phyloP scores from a whole-genome alignment of 2,888 invertebrate genomes.

The Adineta ricciae region DNA sequence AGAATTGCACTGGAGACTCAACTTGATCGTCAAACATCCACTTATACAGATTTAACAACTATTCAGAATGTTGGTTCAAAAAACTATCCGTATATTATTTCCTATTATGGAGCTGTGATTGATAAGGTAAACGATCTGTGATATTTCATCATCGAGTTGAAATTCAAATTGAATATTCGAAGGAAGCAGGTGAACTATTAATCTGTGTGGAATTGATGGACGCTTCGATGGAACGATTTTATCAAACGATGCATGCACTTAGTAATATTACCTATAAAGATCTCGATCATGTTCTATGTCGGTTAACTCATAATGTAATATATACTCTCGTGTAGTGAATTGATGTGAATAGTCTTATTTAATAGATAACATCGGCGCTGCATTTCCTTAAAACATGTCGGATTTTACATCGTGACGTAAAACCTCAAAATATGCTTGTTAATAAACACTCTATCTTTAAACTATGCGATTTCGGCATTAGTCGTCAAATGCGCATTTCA shows the following conservation, averaged over 20 bases:
- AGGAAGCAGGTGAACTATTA: background rate
- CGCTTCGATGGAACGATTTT: background rate
- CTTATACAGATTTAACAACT: constrained; percentile 18
- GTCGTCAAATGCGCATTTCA: background rate
- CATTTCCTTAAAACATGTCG: background rate
- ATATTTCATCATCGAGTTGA: too few species aligned
- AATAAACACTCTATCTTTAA: background rate
- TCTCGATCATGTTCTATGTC: background rate
- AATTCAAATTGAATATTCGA: too few species aligned
- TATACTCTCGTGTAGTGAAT: background rate
- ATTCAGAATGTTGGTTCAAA: background rate
- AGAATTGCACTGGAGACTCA: background rate
- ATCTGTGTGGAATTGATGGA: constrained; percentile 8
- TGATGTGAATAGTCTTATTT: background rate
- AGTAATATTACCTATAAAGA: background rate
- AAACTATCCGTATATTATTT: constrained; percentile 7
- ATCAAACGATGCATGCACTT: background rate
- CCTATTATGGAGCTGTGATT: background rate
- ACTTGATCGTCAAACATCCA: background rate
- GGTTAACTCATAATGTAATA: background rate
- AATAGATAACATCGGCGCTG: background rate
- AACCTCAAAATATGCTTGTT: constrained; percentile 11
- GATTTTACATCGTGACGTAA: constrained; percentile 11
- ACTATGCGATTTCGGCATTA: constrained; percentile 18
- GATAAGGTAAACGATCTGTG: background rate